These are phyloP conservation scores for Caradrina clavipalpis DNA, from an alignment of 2,888 invertebrate species.

Conservation along the genomic window DNA sequence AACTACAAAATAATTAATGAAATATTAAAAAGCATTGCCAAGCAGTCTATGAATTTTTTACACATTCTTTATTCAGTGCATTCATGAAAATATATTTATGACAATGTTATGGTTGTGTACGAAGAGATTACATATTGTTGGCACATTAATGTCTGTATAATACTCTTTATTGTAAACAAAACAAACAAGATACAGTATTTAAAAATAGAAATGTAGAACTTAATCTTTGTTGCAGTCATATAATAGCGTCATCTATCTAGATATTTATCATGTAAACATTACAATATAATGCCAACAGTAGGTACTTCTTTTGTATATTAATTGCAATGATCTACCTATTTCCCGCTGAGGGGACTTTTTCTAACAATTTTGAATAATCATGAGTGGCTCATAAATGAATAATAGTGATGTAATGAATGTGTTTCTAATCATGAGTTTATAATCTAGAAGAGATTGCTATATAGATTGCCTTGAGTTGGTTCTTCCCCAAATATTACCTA, in stretches of 20 bases:
- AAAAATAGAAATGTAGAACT: slow-evolving; percentile 25
- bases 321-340: slow-evolving; percentile 11
- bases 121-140: slow-evolving; percentile 4
- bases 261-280: slow-evolving; percentile 8
- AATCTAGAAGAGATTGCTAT: neutral
- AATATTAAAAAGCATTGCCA: slow-evolving; percentile 23
- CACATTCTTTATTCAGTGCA: slow-evolving; percentile 26
- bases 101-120: slow-evolving; percentile 13
- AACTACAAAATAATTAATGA: neutral
- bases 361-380: neutral
- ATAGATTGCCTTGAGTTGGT: neutral
- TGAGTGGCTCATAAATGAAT: neutral
- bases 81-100: slow-evolving; percentile 26
- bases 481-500: neutral
- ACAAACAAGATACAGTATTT: slow-evolving; percentile 27
- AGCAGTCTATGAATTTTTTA: slow-evolving; percentile 24
- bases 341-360: slow-evolving; percentile 14
- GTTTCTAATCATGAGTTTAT: neutral
- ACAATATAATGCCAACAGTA: slow-evolving; percentile 7
- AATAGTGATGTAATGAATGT: neutral
- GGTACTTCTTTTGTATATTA: neutral
- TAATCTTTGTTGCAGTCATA: slow-evolving; percentile 23
- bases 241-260: neutral
- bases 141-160: slow-evolving; percentile 9
- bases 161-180: slow-evolving; percentile 3